Evolutionary conservation across 2,797 vertebrate genomes (phyloP), one percentile per base, ranked within the genome.

Genomic region (Sebastes ruberrimus): DNA sequence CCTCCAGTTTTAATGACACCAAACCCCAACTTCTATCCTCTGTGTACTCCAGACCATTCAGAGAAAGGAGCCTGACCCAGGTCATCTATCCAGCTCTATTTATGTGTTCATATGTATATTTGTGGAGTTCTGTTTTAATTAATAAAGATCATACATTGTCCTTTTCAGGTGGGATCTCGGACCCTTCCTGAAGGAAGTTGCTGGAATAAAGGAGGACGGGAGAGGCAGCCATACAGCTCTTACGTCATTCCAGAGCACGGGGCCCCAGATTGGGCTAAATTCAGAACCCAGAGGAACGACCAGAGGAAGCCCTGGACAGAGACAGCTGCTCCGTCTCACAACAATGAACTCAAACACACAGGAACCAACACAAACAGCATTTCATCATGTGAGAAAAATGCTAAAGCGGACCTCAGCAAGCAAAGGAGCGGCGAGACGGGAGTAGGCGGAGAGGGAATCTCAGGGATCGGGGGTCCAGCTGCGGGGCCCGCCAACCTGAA

Each of bases 21-120:
- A 98, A 95, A 88, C 96, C 96, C 55, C 92, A 95, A 28, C 89
- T 91, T 67, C 94, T 93, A 30, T 81, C 93, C 0, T 87, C 87
- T n/a, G 83, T 85, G 62, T 74, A 76, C 27, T 71, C 84, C 76
- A 96, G 95, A 77, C 96, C 96, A 1, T 98, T 97, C 94, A 94
- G 98, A 91, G 98, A 99, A 89, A 95, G 98, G 72, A 99, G 98
- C 93, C 95, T 98, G 96, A 98, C 98, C 20, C 96, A 96, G 93
- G 94, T 95, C 13, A n/a, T 33, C 25, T 14, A 42, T 66, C 22
- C 10, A 80, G 6, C 3, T 75, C 20, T 70, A 42, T 57, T 59
- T 33, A 10, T 46, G 18, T 30, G 4, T 71, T 78, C 32, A 60
- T 61, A 20, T 30, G 6, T 3, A 16, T n/a, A 4, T 72, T 4